These are phyloP conservation scores for Laticauda laticaudata DNA, from an alignment of 2,113 vertebrate genomes.

Conservation along the genomic window DNA sequence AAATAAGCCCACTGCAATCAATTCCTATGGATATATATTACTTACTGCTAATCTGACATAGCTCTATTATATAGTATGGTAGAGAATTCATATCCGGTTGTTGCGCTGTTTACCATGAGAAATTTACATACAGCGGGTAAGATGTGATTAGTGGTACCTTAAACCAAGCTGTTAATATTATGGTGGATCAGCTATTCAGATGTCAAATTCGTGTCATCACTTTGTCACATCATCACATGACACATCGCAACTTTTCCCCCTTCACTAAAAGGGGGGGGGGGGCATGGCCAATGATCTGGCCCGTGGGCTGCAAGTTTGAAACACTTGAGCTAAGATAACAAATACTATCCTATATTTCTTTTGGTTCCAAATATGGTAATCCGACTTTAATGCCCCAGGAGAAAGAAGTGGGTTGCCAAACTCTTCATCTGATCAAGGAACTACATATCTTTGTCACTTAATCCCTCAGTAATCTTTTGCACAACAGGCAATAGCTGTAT, in stretches of 20 bases:
- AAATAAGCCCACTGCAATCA: not conserved
- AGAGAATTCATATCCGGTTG: not conserved
- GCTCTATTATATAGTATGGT: not conserved
- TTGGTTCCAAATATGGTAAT: not conserved
- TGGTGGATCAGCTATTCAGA: too few relatives aligned
- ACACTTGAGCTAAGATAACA: not conserved
- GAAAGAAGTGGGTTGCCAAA: not conserved
- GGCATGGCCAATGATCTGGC: too few relatives aligned
- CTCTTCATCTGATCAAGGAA: not conserved
- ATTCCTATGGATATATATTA: not conserved
- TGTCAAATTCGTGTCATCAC: too few relatives aligned
- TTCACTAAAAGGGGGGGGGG: too few relatives aligned
- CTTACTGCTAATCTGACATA: not conserved
- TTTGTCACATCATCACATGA: too few relatives aligned
- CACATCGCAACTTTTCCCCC: too few relatives aligned
- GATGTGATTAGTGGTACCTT: not conserved
- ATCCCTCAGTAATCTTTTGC: slow-evolving; percentile 3
- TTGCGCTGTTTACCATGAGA: not conserved
- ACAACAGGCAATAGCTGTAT: not conserved
- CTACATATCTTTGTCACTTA: not conserved
- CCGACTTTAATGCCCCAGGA: not conserved
- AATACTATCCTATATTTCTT: not conserved
- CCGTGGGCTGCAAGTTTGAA: too few relatives aligned
- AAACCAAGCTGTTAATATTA: not conserved
- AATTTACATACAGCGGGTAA: not conserved